Base-by-base conservation (phyloP, 2,888 invertebrate genomes). In the Rosalia funebris region DNA sequence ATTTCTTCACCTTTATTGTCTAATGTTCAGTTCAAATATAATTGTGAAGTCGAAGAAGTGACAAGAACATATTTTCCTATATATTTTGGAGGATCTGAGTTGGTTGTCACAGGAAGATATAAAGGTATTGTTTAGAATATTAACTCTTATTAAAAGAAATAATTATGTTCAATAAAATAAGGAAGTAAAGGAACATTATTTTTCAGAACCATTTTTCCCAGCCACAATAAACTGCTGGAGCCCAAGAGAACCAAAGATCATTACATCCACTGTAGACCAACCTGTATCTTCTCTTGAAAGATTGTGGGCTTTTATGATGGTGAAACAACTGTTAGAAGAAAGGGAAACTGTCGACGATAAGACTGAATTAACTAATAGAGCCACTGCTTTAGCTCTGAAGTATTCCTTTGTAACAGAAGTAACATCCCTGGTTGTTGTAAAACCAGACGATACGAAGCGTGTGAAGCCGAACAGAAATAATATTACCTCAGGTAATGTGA, bases 1-100 rank as follows among this genome's bases (percentile, higher is more conserved):
- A 87, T 91, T 56, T 85, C 90, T 0, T 88, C 88, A 3, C 90
- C 91, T 0, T 81, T 89, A 10, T 81, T 91, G 45, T 82, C 86
- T 0, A 84, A 90, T 71, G 86, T 91, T 54, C 83, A 84, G 15
- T 88, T 91, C 75, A 81, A 82, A 46, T 91, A 91, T 76, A 83
- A 86, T 0, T 76, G 82, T 1, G 85, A 87, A 81, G 85, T 85
- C 57, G 56, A 44, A 42, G 80, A 82, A 37, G 79, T 87, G 44
- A 88, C 88, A 1, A 82, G 83, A 71, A 79, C 81, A 50, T 75
- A 81, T 61, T 88, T 87, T 80, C 84, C 85, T 39, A 84, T 87
- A 11, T 83, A 84, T 71, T 89, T 88, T 78, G 79, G 80, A 0
- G 90, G 89, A n/a, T 83, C 85, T 0, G 89, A 90, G 79, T 73